Evolutionary conservation across 2,888 invertebrate species (phyloP).

Genomic region (Acronicta psi): DNA sequence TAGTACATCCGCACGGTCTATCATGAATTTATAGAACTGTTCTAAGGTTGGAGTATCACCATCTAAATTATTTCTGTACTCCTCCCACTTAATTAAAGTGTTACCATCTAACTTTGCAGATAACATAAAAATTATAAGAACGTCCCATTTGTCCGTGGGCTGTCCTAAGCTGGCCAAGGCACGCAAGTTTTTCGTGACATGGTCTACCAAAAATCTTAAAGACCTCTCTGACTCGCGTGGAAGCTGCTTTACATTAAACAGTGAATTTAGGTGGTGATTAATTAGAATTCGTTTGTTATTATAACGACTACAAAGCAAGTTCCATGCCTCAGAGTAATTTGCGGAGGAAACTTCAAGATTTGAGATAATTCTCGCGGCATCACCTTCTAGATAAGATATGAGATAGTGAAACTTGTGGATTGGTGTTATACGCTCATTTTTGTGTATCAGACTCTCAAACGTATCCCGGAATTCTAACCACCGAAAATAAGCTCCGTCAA

Average conservation of each 20-base stretch:
- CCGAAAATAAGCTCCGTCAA: conserved; percentile 49
- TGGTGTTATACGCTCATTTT: conserved; percentile 40
- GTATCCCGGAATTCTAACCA: conserved; percentile 54
- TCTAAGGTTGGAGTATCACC: background rate
- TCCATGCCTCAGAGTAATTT: conserved; percentile 13
- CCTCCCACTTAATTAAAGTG: conserved; percentile 1
- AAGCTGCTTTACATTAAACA: conserved; percentile 33
- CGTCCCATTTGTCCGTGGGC: conserved; percentile 42
- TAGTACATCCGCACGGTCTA: background rate
- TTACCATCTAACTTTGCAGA: conserved; percentile 4
- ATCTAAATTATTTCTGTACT: conserved; percentile 1
- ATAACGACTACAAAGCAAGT: conserved; percentile 15
- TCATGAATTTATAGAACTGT: background rate
- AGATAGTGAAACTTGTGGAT: conserved; percentile 35
- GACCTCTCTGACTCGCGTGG: conserved; percentile 36
- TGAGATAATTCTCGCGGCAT: conserved; percentile 42
- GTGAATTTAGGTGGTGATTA: conserved; percentile 41
- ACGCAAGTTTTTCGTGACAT: conserved; percentile 48
- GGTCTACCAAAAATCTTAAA: conserved; percentile 40
- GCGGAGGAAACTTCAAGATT: conserved; percentile 41
- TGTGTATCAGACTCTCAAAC: conserved; percentile 43
- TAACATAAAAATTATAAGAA: conserved; percentile 45
- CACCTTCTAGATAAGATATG: conserved; percentile 44
- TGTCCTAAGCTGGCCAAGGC: conserved; percentile 43
- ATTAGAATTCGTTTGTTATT: conserved; percentile 23